Evolutionary conservation across 2,797 vertebrate genomes (phyloP).

Genomic region (Melanotaenia pygmaea): DNA sequence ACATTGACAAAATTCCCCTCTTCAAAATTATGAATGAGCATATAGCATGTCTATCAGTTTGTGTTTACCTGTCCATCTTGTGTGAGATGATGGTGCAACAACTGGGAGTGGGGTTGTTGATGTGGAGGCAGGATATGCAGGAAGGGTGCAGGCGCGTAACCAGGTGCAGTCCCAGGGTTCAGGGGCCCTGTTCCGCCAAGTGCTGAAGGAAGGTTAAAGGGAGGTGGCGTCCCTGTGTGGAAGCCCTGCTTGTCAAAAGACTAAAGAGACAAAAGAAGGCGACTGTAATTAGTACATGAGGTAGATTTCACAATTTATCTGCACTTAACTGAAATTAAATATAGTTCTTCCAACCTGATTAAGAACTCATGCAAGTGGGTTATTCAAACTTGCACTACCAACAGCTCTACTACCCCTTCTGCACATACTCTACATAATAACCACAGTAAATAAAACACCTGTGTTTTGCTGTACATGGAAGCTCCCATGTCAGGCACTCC

Average conservation of each 20-base stretch:
- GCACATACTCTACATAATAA: background rate
- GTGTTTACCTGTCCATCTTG: constrained; percentile 92
- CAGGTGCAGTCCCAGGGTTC: constrained; percentile 89
- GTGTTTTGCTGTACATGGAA: constrained; percentile 94
- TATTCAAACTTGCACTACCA: no score
- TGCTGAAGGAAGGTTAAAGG: constrained; percentile 95
- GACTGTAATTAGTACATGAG: background rate
- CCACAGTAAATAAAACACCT: constrained; percentile 80
- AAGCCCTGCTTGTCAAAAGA: constrained; percentile 98
- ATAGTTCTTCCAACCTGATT: background rate
- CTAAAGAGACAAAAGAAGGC: constrained; percentile 65
- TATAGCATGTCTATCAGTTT: background rate
- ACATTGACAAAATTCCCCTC: background rate
- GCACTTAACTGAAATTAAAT: background rate
- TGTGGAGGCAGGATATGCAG: constrained; percentile 94
- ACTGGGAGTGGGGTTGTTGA: constrained; percentile 96
- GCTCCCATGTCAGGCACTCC: constrained; percentile 93
- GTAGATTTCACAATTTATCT: background rate
- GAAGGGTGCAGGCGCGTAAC: constrained; percentile 92
- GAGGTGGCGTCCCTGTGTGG: constrained; percentile 92
- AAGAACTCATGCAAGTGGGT: background rate
- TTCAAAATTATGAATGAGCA: background rate
- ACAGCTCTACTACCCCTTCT: background rate
- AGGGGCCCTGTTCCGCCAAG: constrained; percentile 91
- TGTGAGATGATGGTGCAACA: constrained; percentile 95